These are phyloP conservation scores for Scelioninae gen. 2 DNA, from an alignment of 2,888 invertebrate species.

Conservation along the genomic window DNA sequence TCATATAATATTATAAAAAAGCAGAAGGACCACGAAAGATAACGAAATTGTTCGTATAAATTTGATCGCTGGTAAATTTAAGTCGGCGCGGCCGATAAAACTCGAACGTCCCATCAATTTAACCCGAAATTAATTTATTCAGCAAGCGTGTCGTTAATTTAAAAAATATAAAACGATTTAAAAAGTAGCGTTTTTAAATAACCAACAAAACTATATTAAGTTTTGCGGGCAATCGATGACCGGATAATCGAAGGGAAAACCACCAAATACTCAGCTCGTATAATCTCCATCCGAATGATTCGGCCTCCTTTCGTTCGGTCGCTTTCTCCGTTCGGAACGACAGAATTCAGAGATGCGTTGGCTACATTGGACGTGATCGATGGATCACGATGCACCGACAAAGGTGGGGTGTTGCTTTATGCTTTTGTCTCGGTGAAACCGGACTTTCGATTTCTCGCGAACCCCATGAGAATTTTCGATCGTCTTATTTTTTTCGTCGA, in stretches of 20 bases:
- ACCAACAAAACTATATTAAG: constrained; percentile 52
- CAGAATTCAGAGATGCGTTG: constrained; percentile 58
- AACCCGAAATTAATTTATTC: no score
- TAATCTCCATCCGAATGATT: constrained; percentile 67
- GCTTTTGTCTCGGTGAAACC: constrained; percentile 59
- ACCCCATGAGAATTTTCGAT: constrained; percentile 47
- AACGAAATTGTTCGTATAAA: no score
- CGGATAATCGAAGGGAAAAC: constrained; percentile 56
- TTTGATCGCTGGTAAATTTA: no score
- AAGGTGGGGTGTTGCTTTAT: constrained; percentile 52
- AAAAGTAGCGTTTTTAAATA: no score
- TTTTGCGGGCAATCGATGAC: constrained; percentile 53
- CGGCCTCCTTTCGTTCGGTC: constrained; percentile 66
- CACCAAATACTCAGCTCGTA: constrained; percentile 56
- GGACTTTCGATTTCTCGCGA: constrained; percentile 61
- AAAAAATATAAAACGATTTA: no score
- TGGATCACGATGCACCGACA: constrained; percentile 57
- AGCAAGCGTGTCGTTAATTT: no score
- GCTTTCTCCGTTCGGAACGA: constrained; percentile 69
- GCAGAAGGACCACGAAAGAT: no score
- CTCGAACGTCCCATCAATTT: no score
- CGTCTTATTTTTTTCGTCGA: constrained; percentile 36
- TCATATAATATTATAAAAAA: no score
- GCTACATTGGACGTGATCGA: constrained; percentile 57
- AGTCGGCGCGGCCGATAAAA: no score